Evolutionary conservation across 2,113 vertebrate species (phyloP).

Genomic region (Balaenoptera acutorostrata): DNA sequence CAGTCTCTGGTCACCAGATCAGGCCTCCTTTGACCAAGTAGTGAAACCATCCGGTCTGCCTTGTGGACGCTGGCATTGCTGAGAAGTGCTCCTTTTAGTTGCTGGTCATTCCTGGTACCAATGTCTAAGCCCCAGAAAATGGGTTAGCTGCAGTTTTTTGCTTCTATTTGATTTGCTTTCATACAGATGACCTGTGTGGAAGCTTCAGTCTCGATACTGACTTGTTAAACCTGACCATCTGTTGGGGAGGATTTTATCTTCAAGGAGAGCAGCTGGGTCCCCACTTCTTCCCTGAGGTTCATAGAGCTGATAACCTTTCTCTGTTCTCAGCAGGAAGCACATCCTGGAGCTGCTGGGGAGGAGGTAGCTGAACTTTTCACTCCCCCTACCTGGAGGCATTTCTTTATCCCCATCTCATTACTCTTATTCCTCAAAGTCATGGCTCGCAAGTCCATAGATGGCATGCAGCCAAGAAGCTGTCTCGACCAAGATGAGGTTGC

Average conservation of each 20-base stretch:
- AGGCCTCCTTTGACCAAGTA: not conserved
- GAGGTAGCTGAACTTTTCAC: constrained; percentile 48
- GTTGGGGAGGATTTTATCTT: constrained; percentile 71
- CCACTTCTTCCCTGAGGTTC: constrained; percentile 79
- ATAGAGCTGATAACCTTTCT: constrained; percentile 78
- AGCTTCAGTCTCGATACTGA: not conserved
- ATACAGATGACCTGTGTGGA: not conserved
- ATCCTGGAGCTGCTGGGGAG: constrained; percentile 47
- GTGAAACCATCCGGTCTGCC: not conserved
- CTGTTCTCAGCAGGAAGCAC: constrained; percentile 74
- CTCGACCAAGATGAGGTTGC: not conserved
- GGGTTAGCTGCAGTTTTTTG: not conserved
- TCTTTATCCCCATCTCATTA: not conserved
- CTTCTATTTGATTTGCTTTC: not conserved
- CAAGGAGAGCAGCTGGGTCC: constrained; percentile 66
- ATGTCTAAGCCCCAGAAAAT: not conserved
- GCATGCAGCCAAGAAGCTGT: not conserved
- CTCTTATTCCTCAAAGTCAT: not conserved
- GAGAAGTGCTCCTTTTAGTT: not conserved
- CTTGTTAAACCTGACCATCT: constrained; percentile 70
- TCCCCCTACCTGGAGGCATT: not conserved
- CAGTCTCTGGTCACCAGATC: not conserved
- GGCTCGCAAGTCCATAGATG: not conserved
- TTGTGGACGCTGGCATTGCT: not conserved
- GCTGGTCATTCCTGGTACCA: not conserved